phyloP scores from a whole-genome alignment of 35 echinoderm and acorn worm species.

The Apostichopus parvimensis region DNA sequence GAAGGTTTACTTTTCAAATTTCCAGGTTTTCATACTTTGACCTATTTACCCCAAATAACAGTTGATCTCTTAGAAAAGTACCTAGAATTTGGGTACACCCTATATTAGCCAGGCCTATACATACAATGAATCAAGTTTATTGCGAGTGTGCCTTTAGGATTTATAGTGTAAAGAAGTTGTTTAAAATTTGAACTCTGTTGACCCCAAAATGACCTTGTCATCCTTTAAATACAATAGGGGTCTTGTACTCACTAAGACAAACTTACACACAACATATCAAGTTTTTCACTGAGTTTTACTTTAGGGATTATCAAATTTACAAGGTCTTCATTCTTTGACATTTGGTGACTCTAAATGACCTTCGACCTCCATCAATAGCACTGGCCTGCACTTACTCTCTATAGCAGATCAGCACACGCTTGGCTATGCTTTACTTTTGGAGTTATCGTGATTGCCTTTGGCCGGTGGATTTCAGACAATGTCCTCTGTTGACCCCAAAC shows the following conservation, averaged over 20 bases:
- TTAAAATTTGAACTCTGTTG: neutral
- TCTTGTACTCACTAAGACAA: neutral
- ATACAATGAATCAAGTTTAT: neutral
- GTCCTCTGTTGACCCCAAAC: too few species aligned
- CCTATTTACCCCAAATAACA: neutral
- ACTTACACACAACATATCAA: neutral
- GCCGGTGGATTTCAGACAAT: too few species aligned
- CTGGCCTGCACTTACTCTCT: too few species aligned
- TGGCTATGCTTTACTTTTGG: too few species aligned
- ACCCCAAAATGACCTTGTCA: neutral
- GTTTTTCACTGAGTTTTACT: neutral
- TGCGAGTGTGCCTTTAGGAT: neutral
- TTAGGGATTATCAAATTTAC: neutral
- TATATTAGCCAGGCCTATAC: neutral
- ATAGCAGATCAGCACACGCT: too few species aligned
- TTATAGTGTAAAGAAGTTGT: neutral
- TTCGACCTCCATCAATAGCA: too few species aligned
- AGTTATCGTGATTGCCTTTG: too few species aligned
- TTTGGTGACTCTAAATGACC: too few species aligned
- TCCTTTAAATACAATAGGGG: neutral
- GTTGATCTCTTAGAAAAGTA: neutral
- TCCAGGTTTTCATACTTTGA: neutral
- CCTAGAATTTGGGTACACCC: neutral
- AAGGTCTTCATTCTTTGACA: neutral
- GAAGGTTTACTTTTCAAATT: neutral